Evolutionary conservation across 2,888 invertebrate species (phyloP).

Genomic region (Nemotelus pantherinus): DNA sequence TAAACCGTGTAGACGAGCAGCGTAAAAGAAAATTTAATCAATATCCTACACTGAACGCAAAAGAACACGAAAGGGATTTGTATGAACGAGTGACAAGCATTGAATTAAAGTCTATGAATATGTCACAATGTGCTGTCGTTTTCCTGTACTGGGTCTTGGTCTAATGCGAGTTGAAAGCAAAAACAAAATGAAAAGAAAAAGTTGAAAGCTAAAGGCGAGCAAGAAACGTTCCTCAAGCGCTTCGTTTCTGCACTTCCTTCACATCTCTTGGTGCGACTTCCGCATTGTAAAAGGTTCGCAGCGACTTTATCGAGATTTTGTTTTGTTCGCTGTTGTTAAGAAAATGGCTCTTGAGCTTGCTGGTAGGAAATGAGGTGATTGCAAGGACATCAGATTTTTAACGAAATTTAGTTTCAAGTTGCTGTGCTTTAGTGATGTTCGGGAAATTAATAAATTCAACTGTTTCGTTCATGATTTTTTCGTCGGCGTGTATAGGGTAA

Average conservation of each 20-base stretch:
- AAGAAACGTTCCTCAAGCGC: background rate
- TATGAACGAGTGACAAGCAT: background rate
- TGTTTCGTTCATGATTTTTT: no score
- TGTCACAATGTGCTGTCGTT: background rate
- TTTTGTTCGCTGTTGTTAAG: background rate
- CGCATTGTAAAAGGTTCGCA: background rate
- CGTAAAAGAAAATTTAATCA: conserved; percentile 25
- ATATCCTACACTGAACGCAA: background rate
- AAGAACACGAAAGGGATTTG: background rate
- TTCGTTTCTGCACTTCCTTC: conserved; percentile 13
- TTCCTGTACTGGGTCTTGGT: no score
- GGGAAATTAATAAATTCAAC: no score
- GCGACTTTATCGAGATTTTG: background rate
- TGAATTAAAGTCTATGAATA: conserved; percentile 11
- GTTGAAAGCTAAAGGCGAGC: background rate
- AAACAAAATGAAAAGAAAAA: no score
- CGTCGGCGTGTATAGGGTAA: no score
- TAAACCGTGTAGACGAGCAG: background rate
- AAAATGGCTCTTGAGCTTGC: conserved; percentile 13
- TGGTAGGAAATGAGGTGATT: background rate
- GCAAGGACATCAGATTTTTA: background rate
- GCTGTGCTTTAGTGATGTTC: no score
- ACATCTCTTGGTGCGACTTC: conserved; percentile 15
- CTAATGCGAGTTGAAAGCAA: no score
- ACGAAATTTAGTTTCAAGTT: background rate